Conservation (phyloP, 2,888 invertebrate species). For the Xestia c-nigrum region DNA sequence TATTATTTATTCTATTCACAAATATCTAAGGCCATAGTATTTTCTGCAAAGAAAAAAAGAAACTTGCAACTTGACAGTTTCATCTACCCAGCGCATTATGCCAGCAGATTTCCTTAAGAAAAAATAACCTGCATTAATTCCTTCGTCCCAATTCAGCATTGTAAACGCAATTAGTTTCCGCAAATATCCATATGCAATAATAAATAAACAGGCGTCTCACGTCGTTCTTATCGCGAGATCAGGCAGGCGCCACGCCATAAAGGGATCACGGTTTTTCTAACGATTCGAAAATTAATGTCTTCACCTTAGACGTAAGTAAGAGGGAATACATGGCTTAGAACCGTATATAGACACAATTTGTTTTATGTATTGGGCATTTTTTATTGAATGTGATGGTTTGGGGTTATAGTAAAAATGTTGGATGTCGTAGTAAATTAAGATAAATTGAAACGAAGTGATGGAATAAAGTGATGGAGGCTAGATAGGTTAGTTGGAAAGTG, state of each 20-base stretch:
- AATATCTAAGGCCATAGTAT: not conserved
- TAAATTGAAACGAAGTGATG: not conserved
- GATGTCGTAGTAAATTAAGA: not conserved
- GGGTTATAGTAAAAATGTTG: slow-evolving; percentile 10
- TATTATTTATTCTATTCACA: no score
- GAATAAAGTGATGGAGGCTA: not conserved
- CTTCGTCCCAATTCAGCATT: slow-evolving; percentile 64
- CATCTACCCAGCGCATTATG: not conserved
- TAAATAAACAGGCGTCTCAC: slow-evolving; percentile 71
- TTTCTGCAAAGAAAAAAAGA: not conserved
- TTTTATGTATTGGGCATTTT: slow-evolving; percentile 33
- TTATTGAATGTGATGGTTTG: slow-evolving; percentile 22
- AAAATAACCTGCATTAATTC: slow-evolving; percentile 33
- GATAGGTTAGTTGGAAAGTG: not conserved
- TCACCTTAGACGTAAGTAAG: slow-evolving; percentile 67
- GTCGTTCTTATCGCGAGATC: slow-evolving; percentile 73
- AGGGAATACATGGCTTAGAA: slow-evolving; percentile 54
- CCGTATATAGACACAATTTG: slow-evolving; percentile 56
- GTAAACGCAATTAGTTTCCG: slow-evolving; percentile 64
- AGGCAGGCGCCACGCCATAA: slow-evolving; percentile 81
- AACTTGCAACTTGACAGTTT: not conserved
- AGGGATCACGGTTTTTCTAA: slow-evolving; percentile 81
- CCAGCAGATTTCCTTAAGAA: slow-evolving; percentile 2
- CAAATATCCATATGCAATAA: slow-evolving; percentile 68
- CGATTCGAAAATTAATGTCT: slow-evolving; percentile 84